Evolutionary conservation across 2,113 vertebrate species (phyloP).

Genomic region (Cyphomyrus plagiostoma): DNA sequence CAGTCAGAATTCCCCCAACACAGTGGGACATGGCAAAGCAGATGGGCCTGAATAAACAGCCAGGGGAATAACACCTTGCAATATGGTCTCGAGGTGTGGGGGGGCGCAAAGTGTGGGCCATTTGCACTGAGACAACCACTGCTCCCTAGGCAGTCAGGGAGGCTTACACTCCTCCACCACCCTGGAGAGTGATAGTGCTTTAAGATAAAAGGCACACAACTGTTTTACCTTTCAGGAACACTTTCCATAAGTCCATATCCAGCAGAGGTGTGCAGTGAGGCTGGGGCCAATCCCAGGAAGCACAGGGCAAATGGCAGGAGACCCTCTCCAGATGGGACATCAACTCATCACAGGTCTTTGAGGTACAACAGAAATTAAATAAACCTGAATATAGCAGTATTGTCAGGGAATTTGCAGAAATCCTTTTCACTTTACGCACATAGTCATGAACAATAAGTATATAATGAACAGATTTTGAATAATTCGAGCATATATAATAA

Average conservation of each 20-base stretch:
- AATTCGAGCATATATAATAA: not conserved
- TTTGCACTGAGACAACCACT: not conserved
- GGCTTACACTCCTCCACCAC: not conserved
- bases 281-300: not conserved
- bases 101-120: not conserved
- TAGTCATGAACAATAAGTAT: not conserved
- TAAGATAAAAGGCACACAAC: not conserved
- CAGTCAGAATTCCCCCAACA: not conserved
- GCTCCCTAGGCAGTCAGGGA: not conserved
- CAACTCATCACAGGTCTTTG: not conserved
- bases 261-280: not conserved
- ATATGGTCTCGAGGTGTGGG: not conserved
- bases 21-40: not conserved
- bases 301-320: not conserved
- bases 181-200: not conserved
- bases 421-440: not conserved
- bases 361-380: not conserved
- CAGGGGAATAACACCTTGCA: conserved; percentile 1
- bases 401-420: not conserved
- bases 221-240: not conserved
- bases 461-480: not conserved
- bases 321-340: not conserved
- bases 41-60: not conserved
- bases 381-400: not conserved
- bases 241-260: not conserved